Evolutionary conservation across 1,140 invertebrate species (phyloP).

Genomic region (Homarus americanus): DNA sequence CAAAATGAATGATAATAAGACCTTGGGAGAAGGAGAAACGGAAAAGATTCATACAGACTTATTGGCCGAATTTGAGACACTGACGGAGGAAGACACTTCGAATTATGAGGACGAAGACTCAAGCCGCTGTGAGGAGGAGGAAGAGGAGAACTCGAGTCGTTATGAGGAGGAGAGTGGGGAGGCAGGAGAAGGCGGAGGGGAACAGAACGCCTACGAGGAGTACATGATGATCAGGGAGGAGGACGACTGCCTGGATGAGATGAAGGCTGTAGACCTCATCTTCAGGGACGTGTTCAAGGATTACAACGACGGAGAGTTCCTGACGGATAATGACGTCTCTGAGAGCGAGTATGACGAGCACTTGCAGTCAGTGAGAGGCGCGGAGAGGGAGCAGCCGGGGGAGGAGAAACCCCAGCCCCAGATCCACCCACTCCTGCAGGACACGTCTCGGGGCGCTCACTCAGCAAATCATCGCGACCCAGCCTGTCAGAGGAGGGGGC

Average conservation of each 20-base stretch:
- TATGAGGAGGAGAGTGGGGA: constrained; percentile 28
- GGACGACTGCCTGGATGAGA: constrained; percentile 45
- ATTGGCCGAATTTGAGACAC: constrained; percentile 7
- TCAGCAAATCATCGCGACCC: not conserved
- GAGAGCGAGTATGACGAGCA: not conserved
- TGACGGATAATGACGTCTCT: constrained; percentile 9
- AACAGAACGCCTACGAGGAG: constrained; percentile 38
- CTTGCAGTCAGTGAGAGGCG: not conserved
- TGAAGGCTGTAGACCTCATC: constrained; percentile 49
- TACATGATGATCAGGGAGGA: constrained; percentile 38
- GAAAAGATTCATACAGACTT: not conserved
- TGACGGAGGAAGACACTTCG: constrained; percentile 30
- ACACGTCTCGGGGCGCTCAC: not conserved
- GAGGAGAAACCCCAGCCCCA: not conserved
- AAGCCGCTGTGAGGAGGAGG: constrained; percentile 4
- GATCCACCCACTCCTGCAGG: not conserved
- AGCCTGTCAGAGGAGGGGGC: not conserved
- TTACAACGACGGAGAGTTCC: constrained; percentile 28
- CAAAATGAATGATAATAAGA: not conserved
- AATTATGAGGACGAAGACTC: not conserved
- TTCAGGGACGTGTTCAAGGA: constrained; percentile 55
- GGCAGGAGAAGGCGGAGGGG: constrained; percentile 30
- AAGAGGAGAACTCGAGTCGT: not conserved
- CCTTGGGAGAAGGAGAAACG: not conserved
- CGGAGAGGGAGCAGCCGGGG: not conserved